phyloP scores from a whole-genome alignment of 2,797 vertebrate genomes.

The Chloroceryle inda region DNA sequence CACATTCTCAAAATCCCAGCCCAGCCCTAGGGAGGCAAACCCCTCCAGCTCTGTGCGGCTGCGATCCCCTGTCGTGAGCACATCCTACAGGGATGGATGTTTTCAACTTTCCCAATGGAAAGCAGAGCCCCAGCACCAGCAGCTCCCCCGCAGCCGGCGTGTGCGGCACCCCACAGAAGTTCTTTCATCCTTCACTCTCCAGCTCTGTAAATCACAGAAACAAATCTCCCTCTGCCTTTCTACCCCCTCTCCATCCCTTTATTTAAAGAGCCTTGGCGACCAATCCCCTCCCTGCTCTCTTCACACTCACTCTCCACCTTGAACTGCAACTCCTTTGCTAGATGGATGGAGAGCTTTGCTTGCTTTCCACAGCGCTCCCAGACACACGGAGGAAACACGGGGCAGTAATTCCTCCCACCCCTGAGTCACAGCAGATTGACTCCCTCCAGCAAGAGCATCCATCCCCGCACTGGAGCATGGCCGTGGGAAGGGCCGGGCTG shows the following conservation, averaged over 20 bases:
- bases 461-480: rapidly evolving
- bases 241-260: background rate
- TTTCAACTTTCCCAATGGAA: background rate
- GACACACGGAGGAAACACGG: background rate
- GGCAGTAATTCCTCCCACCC: background rate
- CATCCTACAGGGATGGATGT: rapidly evolving
- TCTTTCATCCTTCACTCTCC: background rate
- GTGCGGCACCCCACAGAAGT: background rate
- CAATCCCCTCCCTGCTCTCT: background rate
- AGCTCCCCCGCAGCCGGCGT: background rate
- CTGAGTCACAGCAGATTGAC: background rate
- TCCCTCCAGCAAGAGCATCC: background rate
- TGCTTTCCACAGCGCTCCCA: background rate
- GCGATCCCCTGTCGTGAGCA: rapidly evolving
- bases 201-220: background rate
- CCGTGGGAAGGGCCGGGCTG: background rate
- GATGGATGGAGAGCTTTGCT: background rate
- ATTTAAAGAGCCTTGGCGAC: background rate
- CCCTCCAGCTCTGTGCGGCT: rapidly evolving
- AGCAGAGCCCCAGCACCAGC: rapidly evolving
- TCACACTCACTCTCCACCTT: background rate
- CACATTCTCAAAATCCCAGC: rapidly evolving
- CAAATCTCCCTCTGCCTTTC: background rate
- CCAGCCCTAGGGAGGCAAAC: background rate
- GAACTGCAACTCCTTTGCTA: background rate